Percentiles rank a stretch among this genome's conserved stretches.
Conservation (phyloP, 1,140 invertebrate genomes). For the Bombus waltoni region DNA sequence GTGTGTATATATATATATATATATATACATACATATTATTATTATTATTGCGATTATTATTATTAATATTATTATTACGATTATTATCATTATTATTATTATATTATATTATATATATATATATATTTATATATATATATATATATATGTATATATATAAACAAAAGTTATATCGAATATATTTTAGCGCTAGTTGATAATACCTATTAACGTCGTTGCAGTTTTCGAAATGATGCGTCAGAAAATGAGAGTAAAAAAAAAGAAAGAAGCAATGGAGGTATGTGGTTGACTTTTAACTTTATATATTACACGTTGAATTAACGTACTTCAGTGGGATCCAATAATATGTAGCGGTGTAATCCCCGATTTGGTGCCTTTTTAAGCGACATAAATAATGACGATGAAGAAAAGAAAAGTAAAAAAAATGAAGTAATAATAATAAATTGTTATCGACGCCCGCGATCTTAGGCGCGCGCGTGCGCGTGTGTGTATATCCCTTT, state of each 20-base stretch:
- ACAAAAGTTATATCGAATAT: slow-evolving; percentile 82
- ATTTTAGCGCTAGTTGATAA: slow-evolving; percentile 82
- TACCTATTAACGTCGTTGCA: slow-evolving; percentile 82
- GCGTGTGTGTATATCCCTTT: slow-evolving; percentile 51
- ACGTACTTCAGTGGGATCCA: slow-evolving; percentile 76
- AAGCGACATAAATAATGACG: slow-evolving; percentile 74
- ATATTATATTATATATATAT: slow-evolving; percentile 76
- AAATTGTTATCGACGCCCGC: slow-evolving; percentile 75
- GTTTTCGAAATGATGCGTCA: slow-evolving; percentile 76
- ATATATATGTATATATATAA: slow-evolving; percentile 71
- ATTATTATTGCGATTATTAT: slow-evolving; percentile 71
- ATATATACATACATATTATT: slow-evolving; percentile 59
- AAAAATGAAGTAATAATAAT: slow-evolving; percentile 44
- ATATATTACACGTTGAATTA: slow-evolving; percentile 74
- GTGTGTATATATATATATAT: slow-evolving; percentile 41
- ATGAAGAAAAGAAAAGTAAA: slow-evolving; percentile 50
- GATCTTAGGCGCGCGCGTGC: slow-evolving; percentile 62
- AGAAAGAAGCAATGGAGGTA: slow-evolving; percentile 28
- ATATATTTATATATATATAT: slow-evolving; percentile 23
- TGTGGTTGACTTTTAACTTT: slow-evolving; percentile 75
- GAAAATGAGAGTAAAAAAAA: slow-evolving; percentile 66
- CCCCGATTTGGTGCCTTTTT: slow-evolving; percentile 82
- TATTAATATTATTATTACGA: slow-evolving; percentile 70
- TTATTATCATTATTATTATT: slow-evolving; percentile 60
- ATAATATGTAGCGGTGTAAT: slow-evolving; percentile 73